A percentile compares a stretch with the other conserved stretches of the same genome.
These are phyloP conservation scores for Salminus brasiliensis DNA, from an alignment of 2,113 vertebrate species.

Conservation along the genomic window DNA sequence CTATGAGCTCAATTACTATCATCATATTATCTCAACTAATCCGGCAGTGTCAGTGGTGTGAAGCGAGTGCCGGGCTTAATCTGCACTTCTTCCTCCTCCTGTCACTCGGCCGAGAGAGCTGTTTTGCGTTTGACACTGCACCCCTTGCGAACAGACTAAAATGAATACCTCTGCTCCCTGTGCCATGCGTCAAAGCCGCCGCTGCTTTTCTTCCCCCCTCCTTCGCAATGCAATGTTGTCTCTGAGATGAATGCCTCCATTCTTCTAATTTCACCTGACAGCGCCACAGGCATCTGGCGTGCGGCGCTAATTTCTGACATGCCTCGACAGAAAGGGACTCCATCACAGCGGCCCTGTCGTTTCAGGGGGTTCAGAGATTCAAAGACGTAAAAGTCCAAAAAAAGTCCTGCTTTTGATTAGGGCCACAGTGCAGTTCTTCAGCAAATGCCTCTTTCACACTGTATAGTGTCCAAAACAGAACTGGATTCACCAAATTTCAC, in stretches of 20 bases:
- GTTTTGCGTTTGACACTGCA: conserved; percentile 54
- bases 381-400: not conserved
- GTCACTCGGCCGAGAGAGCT: conserved; percentile 72
- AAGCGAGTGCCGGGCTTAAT: conserved; percentile 15
- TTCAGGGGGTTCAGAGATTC: conserved; percentile 44
- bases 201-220: not conserved
- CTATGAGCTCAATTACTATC: conserved; percentile 81
- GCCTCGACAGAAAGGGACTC: conserved; percentile 68
- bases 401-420: not conserved
- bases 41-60: conserved; percentile 63
- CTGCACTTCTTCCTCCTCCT: conserved; percentile 57
- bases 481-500: too few species aligned
- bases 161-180: conserved; percentile 64
- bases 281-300: conserved; percentile 65
- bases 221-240: conserved; percentile 58
- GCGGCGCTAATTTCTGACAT: conserved; percentile 67
- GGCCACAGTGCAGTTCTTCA: too few species aligned
- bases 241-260: conserved; percentile 74
- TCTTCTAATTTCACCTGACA: conserved; percentile 76
- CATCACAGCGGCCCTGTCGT: conserved; percentile 51
- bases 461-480: not conserved
- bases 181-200: conserved; percentile 63
- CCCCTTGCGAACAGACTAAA: conserved; percentile 65
- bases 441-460: not conserved
- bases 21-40: conserved; percentile 79